A percentile compares a stretch with the other conserved stretches of the same genome.
Conservation (phyloP, 2,888 invertebrate species). For the Ariolimax columbianus region DNA sequence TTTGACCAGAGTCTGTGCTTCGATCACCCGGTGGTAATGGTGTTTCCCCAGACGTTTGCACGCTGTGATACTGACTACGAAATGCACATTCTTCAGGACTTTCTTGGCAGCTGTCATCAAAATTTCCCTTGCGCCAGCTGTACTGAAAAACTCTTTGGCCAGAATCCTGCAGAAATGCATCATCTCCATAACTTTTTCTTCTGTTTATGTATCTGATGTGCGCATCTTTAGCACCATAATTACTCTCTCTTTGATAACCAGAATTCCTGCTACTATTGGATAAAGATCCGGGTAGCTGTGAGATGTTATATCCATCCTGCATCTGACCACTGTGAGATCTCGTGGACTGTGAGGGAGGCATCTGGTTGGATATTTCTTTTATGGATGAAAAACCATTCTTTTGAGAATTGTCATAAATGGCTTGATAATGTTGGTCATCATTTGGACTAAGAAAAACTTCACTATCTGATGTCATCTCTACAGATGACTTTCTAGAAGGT, state of each 20-base stretch:
- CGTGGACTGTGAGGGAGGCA: background rate
- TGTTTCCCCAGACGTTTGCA: constrained; percentile 30
- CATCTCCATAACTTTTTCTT: background rate
- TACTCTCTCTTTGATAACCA: background rate
- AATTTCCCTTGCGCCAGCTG: background rate
- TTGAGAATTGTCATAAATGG: background rate
- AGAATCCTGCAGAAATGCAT: background rate
- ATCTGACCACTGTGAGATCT: background rate
- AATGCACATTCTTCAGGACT: background rate
- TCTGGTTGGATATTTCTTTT: background rate
- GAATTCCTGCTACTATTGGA: background rate
- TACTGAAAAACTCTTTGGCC: background rate
- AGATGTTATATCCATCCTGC: background rate
- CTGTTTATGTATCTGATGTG: background rate
- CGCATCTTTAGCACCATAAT: background rate
- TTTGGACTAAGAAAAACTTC: background rate
- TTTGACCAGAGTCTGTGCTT: constrained; percentile 66
- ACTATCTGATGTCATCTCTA: constrained; percentile 30
- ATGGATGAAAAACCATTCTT: background rate
- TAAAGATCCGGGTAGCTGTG: background rate
- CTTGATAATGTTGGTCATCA: background rate
- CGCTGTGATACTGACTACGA: background rate
- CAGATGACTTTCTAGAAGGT: constrained; percentile 34
- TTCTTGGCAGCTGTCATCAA: background rate
- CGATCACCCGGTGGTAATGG: constrained; percentile 50